phyloP scores from a whole-genome alignment of 2,113 vertebrate species.

The Fukomys damarensis region DNA sequence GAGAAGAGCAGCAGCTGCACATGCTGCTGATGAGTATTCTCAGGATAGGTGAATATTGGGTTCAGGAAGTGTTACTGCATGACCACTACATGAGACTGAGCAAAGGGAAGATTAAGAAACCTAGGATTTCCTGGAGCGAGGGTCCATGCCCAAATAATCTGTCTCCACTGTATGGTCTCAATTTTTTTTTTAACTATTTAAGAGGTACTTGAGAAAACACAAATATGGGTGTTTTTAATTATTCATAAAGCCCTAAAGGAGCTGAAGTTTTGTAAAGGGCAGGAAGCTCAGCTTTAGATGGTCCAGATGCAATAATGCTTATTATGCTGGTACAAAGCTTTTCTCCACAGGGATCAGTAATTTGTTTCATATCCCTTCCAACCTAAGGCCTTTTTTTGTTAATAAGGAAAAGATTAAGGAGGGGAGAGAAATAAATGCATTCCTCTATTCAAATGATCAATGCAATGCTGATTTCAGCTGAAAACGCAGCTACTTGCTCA shows the following conservation, averaged over 20 bases:
- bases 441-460: slow-evolving; percentile 64
- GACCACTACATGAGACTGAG: background rate
- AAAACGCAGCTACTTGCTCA: slow-evolving; percentile 33
- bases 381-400: slow-evolving; percentile 60
- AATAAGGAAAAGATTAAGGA: slow-evolving; percentile 66
- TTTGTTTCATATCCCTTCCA: background rate
- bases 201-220: background rate
- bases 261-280: background rate
- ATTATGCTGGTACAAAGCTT: slow-evolving; percentile 45
- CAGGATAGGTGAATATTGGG: background rate
- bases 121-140: background rate
- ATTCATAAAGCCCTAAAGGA: background rate
- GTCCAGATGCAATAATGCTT: background rate
- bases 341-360: slow-evolving; percentile 26
- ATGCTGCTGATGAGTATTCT: background rate
- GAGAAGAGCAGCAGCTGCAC: background rate
- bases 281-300: slow-evolving; percentile 2
- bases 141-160: background rate
- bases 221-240: slow-evolving; percentile 30
- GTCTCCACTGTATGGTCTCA: background rate
- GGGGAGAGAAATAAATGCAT: slow-evolving; percentile 12
- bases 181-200: background rate
- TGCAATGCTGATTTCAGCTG: slow-evolving; percentile 14
- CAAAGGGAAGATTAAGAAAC: background rate
- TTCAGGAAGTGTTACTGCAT: background rate